phyloP scores from a whole-genome alignment of 2,888 invertebrate genomes.

The Cerceris ruficornis region DNA sequence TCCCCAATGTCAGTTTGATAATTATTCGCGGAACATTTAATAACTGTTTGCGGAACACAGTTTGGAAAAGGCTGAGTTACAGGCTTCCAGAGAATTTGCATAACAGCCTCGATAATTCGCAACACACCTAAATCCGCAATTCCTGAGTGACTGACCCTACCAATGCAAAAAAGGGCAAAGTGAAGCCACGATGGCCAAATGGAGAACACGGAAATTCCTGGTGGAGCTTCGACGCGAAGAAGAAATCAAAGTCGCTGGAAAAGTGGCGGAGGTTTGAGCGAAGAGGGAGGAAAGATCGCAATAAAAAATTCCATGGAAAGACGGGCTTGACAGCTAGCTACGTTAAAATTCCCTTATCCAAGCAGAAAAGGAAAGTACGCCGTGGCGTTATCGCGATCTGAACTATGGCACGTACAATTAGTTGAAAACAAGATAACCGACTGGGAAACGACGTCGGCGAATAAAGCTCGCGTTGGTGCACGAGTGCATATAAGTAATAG shows the following conservation, averaged over 20 bases:
- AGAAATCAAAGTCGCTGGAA: not conserved
- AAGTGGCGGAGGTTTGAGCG: not conserved
- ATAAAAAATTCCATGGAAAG: not conserved
- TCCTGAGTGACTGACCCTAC: no score
- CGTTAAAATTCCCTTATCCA: slow-evolving; percentile 24
- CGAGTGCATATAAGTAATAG: slow-evolving; percentile 20
- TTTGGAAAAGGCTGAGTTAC: no score
- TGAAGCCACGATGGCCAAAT: no score
- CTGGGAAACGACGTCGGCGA: slow-evolving; percentile 42
- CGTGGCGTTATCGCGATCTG: slow-evolving; percentile 59
- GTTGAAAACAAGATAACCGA: slow-evolving; percentile 78
- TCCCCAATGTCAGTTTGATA: no score
- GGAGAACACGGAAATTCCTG: not conserved
- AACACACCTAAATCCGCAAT: no score
- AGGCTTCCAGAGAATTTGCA: no score
- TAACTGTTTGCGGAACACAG: no score
- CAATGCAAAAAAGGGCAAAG: no score
- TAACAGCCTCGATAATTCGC: no score
- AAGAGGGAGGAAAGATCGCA: not conserved
- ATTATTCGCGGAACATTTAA: no score
- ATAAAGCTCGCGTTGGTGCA: slow-evolving; percentile 19
- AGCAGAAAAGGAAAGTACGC: slow-evolving; percentile 22
- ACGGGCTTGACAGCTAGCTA: slow-evolving; percentile 1
- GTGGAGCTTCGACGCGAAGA: not conserved
- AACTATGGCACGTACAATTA: slow-evolving; percentile 78